Evolutionary conservation across 2,888 invertebrate species (phyloP).

Genomic region (Apoda limacodes): DNA sequence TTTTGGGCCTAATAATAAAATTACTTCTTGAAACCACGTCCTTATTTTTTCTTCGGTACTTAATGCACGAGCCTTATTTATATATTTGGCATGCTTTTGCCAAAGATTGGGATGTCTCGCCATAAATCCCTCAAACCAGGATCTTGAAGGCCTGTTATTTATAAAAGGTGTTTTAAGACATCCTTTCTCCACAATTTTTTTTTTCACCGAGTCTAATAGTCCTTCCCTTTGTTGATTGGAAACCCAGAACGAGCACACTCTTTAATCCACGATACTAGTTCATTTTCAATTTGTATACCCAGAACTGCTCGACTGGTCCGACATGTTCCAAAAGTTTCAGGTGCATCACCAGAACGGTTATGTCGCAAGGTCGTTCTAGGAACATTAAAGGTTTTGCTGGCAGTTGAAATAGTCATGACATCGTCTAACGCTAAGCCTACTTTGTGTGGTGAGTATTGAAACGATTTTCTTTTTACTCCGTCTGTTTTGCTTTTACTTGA

Average conservation of each 20-base stretch:
- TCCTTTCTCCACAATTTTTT: constrained; percentile 19
- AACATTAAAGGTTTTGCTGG: constrained; percentile 16
- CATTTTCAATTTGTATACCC: constrained; percentile 19
- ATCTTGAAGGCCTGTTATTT: constrained; percentile 18
- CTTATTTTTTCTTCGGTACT: constrained; percentile 19
- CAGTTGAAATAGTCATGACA: constrained; percentile 12
- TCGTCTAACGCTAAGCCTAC: constrained; percentile 12
- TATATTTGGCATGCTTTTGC: constrained; percentile 21
- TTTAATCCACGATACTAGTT: constrained; percentile 22
- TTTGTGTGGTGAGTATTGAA: no score
- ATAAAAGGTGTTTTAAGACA: constrained; percentile 19
- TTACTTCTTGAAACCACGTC: constrained; percentile 6
- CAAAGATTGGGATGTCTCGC: constrained; percentile 18
- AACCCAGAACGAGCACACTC: constrained; percentile 19
- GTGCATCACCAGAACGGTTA: constrained; percentile 18
- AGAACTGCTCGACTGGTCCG: constrained; percentile 21
- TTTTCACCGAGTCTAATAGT: constrained; percentile 21
- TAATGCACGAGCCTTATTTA: constrained; percentile 22
- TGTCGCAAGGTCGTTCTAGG: constrained; percentile 20
- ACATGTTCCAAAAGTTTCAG: constrained; percentile 23
- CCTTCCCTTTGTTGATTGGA: constrained; percentile 19
- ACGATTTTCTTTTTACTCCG: no score
- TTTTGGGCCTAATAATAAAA: no score
- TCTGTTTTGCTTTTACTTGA: no score
- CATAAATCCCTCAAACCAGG: constrained; percentile 19